A percentile compares a stretch with the other conserved stretches of the same genome.
Evolutionary conservation across 2,888 invertebrate species (phyloP).

Genomic region (Endotricha flammealis): DNA sequence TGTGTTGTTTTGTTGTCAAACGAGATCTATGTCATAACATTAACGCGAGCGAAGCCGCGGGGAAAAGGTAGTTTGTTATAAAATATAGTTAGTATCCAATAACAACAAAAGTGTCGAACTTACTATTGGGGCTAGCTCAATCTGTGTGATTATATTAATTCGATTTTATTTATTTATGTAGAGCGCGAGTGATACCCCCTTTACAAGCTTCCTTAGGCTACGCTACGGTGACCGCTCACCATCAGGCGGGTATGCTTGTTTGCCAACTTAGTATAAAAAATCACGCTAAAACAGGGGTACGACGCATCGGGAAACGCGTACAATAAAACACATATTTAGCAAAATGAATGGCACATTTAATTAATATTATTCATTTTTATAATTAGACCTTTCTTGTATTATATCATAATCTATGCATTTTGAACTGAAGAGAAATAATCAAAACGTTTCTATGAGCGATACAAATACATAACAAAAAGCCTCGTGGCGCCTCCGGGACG

Average conservation of each 20-base stretch:
- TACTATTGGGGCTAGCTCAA: too few relatives aligned
- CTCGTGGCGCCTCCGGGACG: constrained; percentile 61
- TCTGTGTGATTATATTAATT: too few relatives aligned
- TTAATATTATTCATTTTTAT: constrained; percentile 78
- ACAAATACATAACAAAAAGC: constrained; percentile 52
- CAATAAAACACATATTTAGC: constrained; percentile 74
- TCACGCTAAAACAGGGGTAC: background rate
- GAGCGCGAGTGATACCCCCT: too few relatives aligned
- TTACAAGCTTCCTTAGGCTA: background rate
- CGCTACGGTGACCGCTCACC: too few relatives aligned
- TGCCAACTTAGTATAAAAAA: too few relatives aligned
- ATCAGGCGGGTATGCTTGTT: background rate
- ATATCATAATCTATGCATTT: constrained; percentile 69
- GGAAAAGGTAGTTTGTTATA: too few relatives aligned
- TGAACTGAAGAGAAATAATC: constrained; percentile 52
- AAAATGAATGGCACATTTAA: constrained; percentile 80
- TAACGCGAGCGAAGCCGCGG: too few relatives aligned
- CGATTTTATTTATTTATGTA: too few relatives aligned
- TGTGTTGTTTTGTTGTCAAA: too few relatives aligned
- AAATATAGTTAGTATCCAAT: too few relatives aligned
- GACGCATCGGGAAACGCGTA: background rate
- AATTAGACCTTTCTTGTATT: constrained; percentile 75
- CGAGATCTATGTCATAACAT: too few relatives aligned
- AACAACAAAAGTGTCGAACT: too few relatives aligned
- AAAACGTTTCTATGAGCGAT: constrained; percentile 53